A percentile compares a stretch with the other conserved stretches of the same genome.
These are phyloP conservation scores for Rhimphoctona megacephalus DNA, from an alignment of 2,888 invertebrate genomes.

Conservation along the genomic window DNA sequence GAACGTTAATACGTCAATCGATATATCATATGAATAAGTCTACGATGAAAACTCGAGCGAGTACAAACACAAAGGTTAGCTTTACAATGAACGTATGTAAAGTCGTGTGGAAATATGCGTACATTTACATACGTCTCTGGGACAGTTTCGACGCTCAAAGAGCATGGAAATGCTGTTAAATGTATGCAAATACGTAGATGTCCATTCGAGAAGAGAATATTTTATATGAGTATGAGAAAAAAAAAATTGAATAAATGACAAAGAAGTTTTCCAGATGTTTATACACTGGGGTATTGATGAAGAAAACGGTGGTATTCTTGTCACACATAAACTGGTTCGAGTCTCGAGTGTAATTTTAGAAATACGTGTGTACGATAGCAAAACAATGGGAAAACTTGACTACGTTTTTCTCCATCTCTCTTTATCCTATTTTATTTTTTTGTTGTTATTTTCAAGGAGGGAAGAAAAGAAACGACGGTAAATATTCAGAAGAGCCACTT, in stretches of 20 bases:
- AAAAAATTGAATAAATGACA: conserved; percentile 8
- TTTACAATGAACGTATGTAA: conserved; percentile 12
- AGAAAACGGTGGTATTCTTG: conserved; percentile 9
- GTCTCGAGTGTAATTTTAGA: conserved; percentile 40
- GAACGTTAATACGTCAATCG: conserved; percentile 63
- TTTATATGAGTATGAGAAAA: neutral
- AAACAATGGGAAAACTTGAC: conserved; percentile 26
- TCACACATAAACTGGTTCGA: conserved; percentile 23
- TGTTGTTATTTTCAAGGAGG: neutral
- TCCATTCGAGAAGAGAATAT: neutral
- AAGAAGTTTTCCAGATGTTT: conserved; percentile 12
- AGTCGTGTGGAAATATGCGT: conserved; percentile 35
- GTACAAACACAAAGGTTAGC: neutral
- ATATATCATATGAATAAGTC: conserved; percentile 41
- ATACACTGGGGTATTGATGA: conserved; percentile 31
- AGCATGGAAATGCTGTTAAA: conserved; percentile 18
- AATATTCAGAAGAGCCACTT: too few species aligned
- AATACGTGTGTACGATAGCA: conserved; percentile 3
- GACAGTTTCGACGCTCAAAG: conserved; percentile 27
- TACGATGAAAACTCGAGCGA: conserved; percentile 56
- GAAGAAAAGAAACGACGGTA: conserved; percentile 3
- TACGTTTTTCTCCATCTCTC: conserved; percentile 6
- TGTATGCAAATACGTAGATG: neutral
- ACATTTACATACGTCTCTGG: conserved; percentile 5
- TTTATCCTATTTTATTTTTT: conserved; percentile 18